Percentiles rank a stretch among this genome's conserved stretches.
phyloP scores from a whole-genome alignment of 2,113 vertebrate species.

The Panurus biarmicus region DNA sequence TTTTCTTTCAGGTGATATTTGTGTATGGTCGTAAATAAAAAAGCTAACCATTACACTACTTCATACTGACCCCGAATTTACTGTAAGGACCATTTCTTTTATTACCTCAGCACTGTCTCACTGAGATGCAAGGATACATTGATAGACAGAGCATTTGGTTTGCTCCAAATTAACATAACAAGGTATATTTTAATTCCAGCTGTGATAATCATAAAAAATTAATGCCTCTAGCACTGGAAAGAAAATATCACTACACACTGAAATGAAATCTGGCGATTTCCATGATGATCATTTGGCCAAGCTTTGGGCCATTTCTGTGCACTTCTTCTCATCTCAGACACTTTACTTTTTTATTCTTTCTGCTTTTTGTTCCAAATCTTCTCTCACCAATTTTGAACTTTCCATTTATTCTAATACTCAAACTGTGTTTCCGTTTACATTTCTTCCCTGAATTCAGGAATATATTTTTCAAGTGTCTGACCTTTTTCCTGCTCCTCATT shows the following conservation, averaged over 20 bases:
- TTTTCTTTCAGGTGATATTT: not conserved
- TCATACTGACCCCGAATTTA: not conserved
- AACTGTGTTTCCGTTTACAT: no score
- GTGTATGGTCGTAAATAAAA: not conserved
- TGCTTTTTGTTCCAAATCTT: no score
- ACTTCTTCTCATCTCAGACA: no score
- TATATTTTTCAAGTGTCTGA: no score
- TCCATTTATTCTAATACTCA: no score
- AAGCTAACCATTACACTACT: not conserved
- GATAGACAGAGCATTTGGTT: not conserved
- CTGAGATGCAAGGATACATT: not conserved
- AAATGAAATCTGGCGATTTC: no score
- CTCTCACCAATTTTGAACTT: no score
- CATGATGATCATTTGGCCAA: no score
- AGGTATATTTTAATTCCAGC: not conserved
- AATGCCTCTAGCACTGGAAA: not conserved
- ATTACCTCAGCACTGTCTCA: not conserved
- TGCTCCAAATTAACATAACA: not conserved
- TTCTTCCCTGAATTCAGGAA: no score
- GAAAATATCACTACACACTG: not conserved
- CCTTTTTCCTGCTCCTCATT: no score
- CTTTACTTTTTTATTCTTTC: no score
- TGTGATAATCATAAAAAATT: not conserved
- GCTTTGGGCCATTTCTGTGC: no score
- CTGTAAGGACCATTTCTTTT: not conserved